Evolutionary conservation across 2,888 invertebrate species (phyloP), one percentile per base, ranked within the genome.

Genomic region (Eurytoma californica): DNA sequence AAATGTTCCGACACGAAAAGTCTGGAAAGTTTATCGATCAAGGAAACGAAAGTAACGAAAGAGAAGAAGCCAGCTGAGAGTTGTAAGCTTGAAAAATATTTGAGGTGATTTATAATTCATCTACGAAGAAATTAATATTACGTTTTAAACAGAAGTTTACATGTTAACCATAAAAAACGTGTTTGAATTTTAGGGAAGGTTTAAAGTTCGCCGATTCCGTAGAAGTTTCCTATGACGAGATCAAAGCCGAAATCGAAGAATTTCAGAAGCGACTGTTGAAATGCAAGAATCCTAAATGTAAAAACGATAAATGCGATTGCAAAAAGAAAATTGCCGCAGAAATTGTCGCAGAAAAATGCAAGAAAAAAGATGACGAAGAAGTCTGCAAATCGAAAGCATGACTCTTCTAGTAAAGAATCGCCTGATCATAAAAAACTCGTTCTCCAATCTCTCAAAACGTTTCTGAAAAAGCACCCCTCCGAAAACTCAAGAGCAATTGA

Each of bases 201-300:
- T 72, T 79, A 24, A 63, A 82, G 65, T 74, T 82, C 14, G 83
- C 84, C 0, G 85, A 86, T 51, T 77, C 53, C 7, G 70, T 83
- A 1, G 74, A 79, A 20, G 77, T 83, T 14, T 28, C 84, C 0
- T 85, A 84, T 68, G 83, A 85, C 0, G 84, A 86, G 63, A 39
- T 87, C 1, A 81, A 82, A 63, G 77, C 77, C 13, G 87, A 87
- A 39, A 73, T 87, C 60, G 66, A 83, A 47, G 81, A 82, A 3
- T 87, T 83, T 24, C 85, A 86, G 2, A 72, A 80, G 39, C 83
- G 82, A n/a, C 28, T 84, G 3, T 1, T 28, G 5, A 30, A n/a
- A n/a, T 72, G 68, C 20, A 39, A 39, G 39, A 39, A 39, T 9
- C 39, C 39, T 0, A 20, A 20, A 0, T 77, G 73, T 16, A 39